Base-by-base conservation (phyloP, 2,113 vertebrate species). In the Pungitius pungitius region DNA sequence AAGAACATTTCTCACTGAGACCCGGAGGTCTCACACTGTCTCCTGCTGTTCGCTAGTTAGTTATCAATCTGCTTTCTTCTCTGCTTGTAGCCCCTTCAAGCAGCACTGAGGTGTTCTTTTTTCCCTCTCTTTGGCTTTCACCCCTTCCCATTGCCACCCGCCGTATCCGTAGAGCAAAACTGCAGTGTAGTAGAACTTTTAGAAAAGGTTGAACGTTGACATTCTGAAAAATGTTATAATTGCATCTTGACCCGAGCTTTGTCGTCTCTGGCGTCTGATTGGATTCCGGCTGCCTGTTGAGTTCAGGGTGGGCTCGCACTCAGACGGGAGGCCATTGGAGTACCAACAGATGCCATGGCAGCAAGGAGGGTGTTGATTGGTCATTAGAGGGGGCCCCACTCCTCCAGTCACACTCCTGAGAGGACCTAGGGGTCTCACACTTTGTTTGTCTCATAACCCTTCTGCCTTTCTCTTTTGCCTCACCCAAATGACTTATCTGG, bases 301-400 rank as follows among this genome's bases (percentile, higher is more conserved):
- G 87, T 84, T 91, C 87, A 82, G 54, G 12, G 65, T 18, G 68
- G 85, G 87, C 87, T 93, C 83, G 75, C 88, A 89, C 90, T 86
- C 76, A 83, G 85, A 82, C 56, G 56, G 80, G 76, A 87, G 87
- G 86, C 86, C 82, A 83, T 83, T 66, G 89, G 85, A 90, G 80
- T 69, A 87, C 86, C 87, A 91, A 85, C 90, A 92, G 91, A 93
- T 92, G 89, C 88, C 77, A 87, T 80, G 83, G 90, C 86, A 89
- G 88, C 77, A 63, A 88, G 83, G 73, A 91, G 81, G 89, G 92
- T 92, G 92, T 92, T 93, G 93, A 93, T 94, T 94, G 92, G 91
- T 90, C 90, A 90, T 93, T 92, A 93, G 90, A 92, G 89, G 85
- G n/a, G 88, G 87, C 88, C 88, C 86, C 81, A 82, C 88, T 91